phyloP scores from a whole-genome alignment of 2,113 vertebrate genomes.

The Chelonoidis abingdonii region DNA sequence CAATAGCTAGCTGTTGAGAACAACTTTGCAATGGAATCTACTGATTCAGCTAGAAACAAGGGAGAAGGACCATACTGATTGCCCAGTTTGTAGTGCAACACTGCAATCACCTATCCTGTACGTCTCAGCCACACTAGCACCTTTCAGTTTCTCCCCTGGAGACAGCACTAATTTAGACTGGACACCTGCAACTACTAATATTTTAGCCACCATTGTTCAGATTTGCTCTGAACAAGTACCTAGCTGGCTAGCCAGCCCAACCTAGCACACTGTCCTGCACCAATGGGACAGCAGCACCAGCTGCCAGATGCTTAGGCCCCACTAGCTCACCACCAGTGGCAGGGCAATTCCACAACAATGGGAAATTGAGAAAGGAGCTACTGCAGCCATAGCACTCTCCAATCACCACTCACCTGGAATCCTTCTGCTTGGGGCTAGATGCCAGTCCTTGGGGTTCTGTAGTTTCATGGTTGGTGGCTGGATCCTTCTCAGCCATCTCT shows the following conservation, averaged over 20 bases:
- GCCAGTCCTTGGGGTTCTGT: not conserved
- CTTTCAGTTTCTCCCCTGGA: not conserved
- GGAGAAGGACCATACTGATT: fast-evolving
- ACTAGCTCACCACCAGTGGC: not conserved
- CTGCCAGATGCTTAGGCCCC: not conserved
- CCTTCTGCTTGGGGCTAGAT: not conserved
- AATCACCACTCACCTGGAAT: constrained; percentile 64
- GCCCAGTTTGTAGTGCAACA: fast-evolving
- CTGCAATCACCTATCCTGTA: not conserved
- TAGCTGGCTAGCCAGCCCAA: fast-evolving
- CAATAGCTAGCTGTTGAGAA: not conserved
- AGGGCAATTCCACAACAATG: fast-evolving
- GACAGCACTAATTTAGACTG: not conserved
- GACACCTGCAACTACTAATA: fast-evolving
- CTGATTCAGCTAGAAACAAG: not conserved
- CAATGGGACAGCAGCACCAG: fast-evolving
- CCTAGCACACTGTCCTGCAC: fast-evolving
- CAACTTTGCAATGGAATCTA: not conserved
- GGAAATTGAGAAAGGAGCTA: fast-evolving
- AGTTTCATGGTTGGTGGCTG: not conserved
- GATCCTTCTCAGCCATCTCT: not conserved
- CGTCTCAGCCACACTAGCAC: not conserved
- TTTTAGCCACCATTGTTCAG: not conserved
- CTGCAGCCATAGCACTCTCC: not conserved
- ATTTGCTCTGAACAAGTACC: not conserved